Conservation (phyloP, 2,888 invertebrate species). For the Acanthosepion esculentum region DNA sequence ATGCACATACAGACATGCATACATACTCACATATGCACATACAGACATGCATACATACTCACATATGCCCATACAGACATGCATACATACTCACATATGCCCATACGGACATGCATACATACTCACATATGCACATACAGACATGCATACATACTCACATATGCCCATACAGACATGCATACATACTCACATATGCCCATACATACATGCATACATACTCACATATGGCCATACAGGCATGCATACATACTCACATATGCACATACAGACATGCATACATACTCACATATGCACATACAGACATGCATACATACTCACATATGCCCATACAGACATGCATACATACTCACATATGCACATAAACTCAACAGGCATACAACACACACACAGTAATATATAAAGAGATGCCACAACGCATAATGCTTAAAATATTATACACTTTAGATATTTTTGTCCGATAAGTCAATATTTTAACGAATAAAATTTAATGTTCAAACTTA, state of each 20-base stretch:
- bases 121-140: not conserved
- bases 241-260: not conserved
- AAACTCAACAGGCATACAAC: no score
- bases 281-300: not conserved
- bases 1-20: not conserved
- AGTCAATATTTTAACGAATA: no score
- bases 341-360: not conserved
- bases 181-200: not conserved
- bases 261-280: not conserved
- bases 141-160: not conserved
- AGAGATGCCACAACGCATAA: no score
- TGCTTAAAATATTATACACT: no score
- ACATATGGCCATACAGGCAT: no score
- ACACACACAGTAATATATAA: no score
- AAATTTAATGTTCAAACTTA: no score
- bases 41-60: not conserved
- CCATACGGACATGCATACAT: not conserved
- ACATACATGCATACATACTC: no score
- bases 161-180: not conserved
- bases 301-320: not conserved
- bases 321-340: not conserved
- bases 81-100: not conserved
- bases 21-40: not conserved
- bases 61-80: not conserved
- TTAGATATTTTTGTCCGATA: no score